These are phyloP conservation scores for Cotesia glomerata DNA, from an alignment of 1,140 invertebrate species.

Conservation along the genomic window DNA sequence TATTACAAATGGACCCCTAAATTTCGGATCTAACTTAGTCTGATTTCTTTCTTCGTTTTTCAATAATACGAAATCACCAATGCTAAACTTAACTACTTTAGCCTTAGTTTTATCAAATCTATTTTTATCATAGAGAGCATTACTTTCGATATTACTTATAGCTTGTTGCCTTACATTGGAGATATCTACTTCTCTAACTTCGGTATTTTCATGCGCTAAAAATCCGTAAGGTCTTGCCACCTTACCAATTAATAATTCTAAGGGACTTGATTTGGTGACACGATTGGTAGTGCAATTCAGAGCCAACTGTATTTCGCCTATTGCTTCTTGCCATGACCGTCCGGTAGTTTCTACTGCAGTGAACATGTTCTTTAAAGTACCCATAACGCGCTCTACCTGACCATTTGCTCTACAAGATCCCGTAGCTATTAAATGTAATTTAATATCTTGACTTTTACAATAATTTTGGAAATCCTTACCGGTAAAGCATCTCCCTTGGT, in stretches of 20 bases:
- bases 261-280: slow-evolving; percentile 14
- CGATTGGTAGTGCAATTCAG: slow-evolving; percentile 10
- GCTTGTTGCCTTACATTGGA: too few relatives aligned
- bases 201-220: neutral
- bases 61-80: too few relatives aligned
- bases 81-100: too few relatives aligned
- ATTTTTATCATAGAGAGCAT: too few relatives aligned
- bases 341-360: slow-evolving; percentile 40
- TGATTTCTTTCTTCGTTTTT: too few relatives aligned
- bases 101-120: too few relatives aligned
- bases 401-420: slow-evolving; percentile 26
- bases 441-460: slow-evolving; percentile 36
- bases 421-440: slow-evolving; percentile 23
- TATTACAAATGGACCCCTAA: too few relatives aligned
- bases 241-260: slow-evolving; percentile 12
- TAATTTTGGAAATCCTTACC: slow-evolving; percentile 43
- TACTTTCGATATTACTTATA: too few relatives aligned
- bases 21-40: too few relatives aligned
- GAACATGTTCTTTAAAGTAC: slow-evolving; percentile 42
- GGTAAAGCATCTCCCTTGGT: slow-evolving; percentile 48
- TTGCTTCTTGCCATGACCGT: slow-evolving; percentile 4
- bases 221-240: neutral
- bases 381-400: slow-evolving; percentile 47
- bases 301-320: slow-evolving; percentile 6
- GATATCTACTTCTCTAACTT: neutral